Percentiles rank a stretch among this genome's conserved stretches.
Conservation (phyloP, 2,113 vertebrate species). For the Procapra przewalskii region DNA sequence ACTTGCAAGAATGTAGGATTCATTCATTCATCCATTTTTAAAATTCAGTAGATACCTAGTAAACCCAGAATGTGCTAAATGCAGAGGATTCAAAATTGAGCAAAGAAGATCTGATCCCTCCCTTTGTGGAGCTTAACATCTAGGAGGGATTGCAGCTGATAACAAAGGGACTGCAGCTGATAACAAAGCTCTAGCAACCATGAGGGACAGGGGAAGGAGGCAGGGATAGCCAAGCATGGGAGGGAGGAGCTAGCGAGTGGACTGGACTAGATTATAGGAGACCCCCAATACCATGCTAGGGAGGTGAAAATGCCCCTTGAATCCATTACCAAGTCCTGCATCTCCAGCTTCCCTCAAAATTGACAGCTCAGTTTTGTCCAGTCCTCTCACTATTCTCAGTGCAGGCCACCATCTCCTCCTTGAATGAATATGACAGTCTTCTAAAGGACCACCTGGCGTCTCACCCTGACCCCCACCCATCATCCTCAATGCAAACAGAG, state of each 20-base stretch:
- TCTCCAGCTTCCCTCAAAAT: neutral
- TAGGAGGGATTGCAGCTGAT: neutral
- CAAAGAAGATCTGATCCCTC: neutral
- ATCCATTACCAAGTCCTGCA: neutral
- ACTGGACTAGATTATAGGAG: neutral
- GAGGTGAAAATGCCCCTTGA: neutral
- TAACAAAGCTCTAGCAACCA: neutral
- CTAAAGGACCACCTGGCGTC: neutral
- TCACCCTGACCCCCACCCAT: rapidly evolving
- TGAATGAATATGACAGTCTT: neutral
- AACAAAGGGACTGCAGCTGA: neutral
- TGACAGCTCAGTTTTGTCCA: neutral
- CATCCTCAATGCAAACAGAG: neutral
- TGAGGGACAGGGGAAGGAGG: neutral
- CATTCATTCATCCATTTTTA: neutral
- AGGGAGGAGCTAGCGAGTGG: neutral
- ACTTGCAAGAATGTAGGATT: neutral
- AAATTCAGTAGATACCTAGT: neutral
- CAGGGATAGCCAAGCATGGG: neutral
- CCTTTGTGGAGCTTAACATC: neutral
- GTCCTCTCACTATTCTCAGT: neutral
- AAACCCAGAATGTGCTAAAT: neutral
- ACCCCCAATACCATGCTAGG: neutral
- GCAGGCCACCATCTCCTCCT: neutral
- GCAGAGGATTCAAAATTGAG: neutral